Base-by-base conservation (phyloP, 2,888 invertebrate species). In the Nymphalis c-album region DNA sequence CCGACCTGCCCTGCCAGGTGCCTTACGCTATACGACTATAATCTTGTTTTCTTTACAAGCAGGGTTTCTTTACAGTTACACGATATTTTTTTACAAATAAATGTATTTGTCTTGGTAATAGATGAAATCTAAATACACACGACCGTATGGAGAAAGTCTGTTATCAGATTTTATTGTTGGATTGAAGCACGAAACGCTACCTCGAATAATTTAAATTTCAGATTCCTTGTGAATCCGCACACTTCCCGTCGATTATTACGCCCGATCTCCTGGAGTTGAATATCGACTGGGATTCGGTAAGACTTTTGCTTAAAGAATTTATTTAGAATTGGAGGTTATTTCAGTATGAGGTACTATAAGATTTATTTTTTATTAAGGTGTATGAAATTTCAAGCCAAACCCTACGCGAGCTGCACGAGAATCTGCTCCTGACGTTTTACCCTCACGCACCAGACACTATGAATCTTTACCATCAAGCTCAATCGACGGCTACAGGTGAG, bases 381-480 rank as follows among this genome's bases (percentile, higher is more conserved):
- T 93, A 93, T 82, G 94, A 94, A 70, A 86, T 93, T 58, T 88
- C 93, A 0, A 78, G 85, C 65, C 79, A 88, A 7, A 85, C 90
- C 45, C 78, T 95, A 62, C 91, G 93, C 26, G 92, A 93, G 57
- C 78, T 95, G 59, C 94, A 95, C 80, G 95, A 95, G 71, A 93
- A 93, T 70, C 76, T 95, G 60, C 84, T 95, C 63, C 80, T 95
- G 40, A 88, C 91, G 40, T 95, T 94, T 80, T 93, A 94, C 0
- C 94, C 95, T 5, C 94, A 94, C 77, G 92, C 94, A 77, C 95
- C 95, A 7, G 90, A 91, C 62, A 81, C 93, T 60, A 90, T 94
- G 71, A 86, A 87, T 72, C 73, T 91, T 31, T 88, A 92, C 72
- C 90, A 88, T 35, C 89, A 86, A 73, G 82, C 87, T 10, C 76